phyloP scores from a whole-genome alignment of 2,888 invertebrate species.

The Phragmatobia fuliginosa region DNA sequence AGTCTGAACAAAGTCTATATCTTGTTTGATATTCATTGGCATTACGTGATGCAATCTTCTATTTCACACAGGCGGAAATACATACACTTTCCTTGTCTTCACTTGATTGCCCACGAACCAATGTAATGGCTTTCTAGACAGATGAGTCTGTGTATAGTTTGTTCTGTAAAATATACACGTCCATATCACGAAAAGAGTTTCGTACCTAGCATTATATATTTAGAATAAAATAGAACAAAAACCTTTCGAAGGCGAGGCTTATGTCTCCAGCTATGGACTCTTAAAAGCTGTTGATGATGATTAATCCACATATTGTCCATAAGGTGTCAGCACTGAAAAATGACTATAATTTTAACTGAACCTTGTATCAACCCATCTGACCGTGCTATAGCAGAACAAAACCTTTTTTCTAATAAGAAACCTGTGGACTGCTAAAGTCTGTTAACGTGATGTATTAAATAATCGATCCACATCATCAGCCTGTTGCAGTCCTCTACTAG shows the following conservation, averaged over 20 bases:
- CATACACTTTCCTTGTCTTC: slow-evolving; percentile 34
- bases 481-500: too few species aligned
- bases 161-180: not conserved
- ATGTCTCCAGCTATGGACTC: too few species aligned
- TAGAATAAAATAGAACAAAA: too few species aligned
- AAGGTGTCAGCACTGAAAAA: too few species aligned
- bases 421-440: too few species aligned
- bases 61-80: slow-evolving; percentile 23
- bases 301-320: not conserved
- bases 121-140: slow-evolving; percentile 17
- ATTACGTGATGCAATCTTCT: slow-evolving; percentile 20
- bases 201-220: not conserved
- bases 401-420: too few species aligned
- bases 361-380: too few species aligned
- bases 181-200: not conserved
- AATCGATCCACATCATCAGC: too few species aligned
- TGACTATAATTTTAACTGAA: too few species aligned
- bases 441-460: not conserved
- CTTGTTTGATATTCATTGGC: not conserved
- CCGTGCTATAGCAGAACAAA: too few species aligned
- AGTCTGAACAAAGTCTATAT: not conserved
- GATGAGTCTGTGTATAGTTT: not conserved
- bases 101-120: slow-evolving; percentile 23
- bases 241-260: too few species aligned
- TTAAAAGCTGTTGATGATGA: too few species aligned